phyloP scores from a whole-genome alignment of 2,113 vertebrate genomes.

The Clarias batrachus region DNA sequence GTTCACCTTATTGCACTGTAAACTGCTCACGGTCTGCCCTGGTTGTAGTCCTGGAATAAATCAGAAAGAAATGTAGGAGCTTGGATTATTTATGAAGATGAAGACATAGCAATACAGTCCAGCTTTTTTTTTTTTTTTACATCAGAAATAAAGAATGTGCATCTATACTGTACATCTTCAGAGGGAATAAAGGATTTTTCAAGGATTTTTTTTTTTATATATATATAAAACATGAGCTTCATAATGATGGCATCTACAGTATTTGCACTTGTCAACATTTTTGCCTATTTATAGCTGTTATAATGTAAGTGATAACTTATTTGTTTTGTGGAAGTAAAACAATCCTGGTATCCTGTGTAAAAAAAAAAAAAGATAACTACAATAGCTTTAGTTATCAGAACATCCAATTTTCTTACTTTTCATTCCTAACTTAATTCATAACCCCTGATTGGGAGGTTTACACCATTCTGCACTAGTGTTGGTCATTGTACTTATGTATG shows the following conservation, averaged over 20 bases:
- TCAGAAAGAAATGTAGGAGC: conserved; percentile 5
- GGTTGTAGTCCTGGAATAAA: background rate
- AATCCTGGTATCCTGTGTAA: background rate
- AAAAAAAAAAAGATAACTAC: background rate
- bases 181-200: background rate
- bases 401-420: background rate
- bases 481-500: conserved; percentile 34
- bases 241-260: background rate
- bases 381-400: background rate
- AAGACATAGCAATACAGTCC: background rate
- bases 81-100: conserved; percentile 26
- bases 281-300: background rate
- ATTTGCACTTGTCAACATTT: background rate
- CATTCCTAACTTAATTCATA: background rate
- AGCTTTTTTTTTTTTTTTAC: background rate
- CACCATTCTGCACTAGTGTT: background rate
- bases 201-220: background rate
- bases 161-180: background rate
- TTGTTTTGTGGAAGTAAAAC: background rate
- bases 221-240: background rate
- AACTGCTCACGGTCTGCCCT: background rate
- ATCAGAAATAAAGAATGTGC: background rate
- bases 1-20: background rate
- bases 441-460: background rate
- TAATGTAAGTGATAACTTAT: background rate